Base-by-base conservation (phyloP, 2,888 invertebrate genomes). In the Erannis defoliaria region DNA sequence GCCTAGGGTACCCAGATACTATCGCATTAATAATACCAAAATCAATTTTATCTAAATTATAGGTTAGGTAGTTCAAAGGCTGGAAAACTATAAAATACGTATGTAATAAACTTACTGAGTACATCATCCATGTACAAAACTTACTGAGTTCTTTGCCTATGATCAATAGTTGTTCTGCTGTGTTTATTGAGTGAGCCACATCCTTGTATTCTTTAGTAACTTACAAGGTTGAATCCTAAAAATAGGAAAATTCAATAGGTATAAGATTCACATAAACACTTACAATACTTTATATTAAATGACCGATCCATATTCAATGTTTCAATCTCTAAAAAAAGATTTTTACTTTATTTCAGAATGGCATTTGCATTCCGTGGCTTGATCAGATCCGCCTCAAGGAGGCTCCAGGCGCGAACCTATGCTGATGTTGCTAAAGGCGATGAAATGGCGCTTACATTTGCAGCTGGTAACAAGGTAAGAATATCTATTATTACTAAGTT, bases 361-460 rank as follows among this genome's bases (percentile, higher is more conserved):
- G 93, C 95, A 66, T 78, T 94, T 74, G 90, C 92, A 73, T 86
- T 94, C 74, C 94, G 94, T 64, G 82, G 83, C 73, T 84, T 87
- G 66, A 78, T 93, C 71, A 90, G 93, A 74, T 81, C 84, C 71
- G 81, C 82, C 64, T 80, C 82, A 55, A 88, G 90, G 73, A 81
- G 92, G 78, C 73, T 93, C 55, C 94, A 94, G 80, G 84, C 93
- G 55, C 94, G 96, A 71, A 94, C 94, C 57, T 97, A 96, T 84
- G 96, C 97, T 40, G 96, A 96, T 67, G 83, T 82, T 45, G 73
- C 85, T 35, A 89, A 85, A 75, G 90, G 86, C 23, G 91, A 86
- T 69, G 96, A 97, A 86, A 97, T 98, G 97, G 96, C 96, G 70
- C 96, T 98, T 73, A 98, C 98, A 53, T 96, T 98, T 86, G 98